These are phyloP conservation scores for Drosophila nigricruria DNA, from an alignment of 2,888 invertebrate species.

Conservation along the genomic window DNA sequence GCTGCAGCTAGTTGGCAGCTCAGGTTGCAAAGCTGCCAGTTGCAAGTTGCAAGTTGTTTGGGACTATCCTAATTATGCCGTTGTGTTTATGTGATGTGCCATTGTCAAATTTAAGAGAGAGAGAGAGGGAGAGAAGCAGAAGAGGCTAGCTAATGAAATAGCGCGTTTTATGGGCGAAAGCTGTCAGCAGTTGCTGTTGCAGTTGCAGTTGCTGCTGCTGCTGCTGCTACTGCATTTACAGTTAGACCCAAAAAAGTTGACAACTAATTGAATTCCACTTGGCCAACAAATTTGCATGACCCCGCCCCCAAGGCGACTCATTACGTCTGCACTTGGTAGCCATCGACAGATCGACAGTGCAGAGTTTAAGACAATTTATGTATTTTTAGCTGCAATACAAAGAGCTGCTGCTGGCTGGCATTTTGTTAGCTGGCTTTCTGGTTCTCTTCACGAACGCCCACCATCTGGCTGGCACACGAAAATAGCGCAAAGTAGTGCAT, in stretches of 20 bases:
- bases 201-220: constrained; percentile 11
- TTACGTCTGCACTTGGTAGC: constrained; percentile 49
- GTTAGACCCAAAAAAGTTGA: constrained; percentile 23
- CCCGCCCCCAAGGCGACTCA: constrained; percentile 40
- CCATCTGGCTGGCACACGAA: constrained; percentile 76
- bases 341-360: constrained; percentile 29
- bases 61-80: constrained; percentile 59
- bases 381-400: constrained; percentile 60
- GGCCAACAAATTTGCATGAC: constrained; percentile 51
- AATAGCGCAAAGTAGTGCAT: constrained; percentile 81
- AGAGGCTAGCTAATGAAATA: constrained; percentile 41
- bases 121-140: not conserved
- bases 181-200: constrained; percentile 37
- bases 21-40: constrained; percentile 21
- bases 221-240: constrained; percentile 17
- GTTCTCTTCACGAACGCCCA: constrained; percentile 65
- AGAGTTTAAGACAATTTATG: constrained; percentile 57
- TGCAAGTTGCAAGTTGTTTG: constrained; percentile 27
- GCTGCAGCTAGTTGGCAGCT: constrained; percentile 18
- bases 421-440: constrained; percentile 42
- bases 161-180: constrained; percentile 68
- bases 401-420: constrained; percentile 29
- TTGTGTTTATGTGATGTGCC: constrained; percentile 60
- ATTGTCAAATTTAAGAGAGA: constrained; percentile 52
- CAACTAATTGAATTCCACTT: constrained; percentile 61